Conservation (phyloP, 2,797 vertebrate genomes). For the Sebastes taczanowskii region DNA sequence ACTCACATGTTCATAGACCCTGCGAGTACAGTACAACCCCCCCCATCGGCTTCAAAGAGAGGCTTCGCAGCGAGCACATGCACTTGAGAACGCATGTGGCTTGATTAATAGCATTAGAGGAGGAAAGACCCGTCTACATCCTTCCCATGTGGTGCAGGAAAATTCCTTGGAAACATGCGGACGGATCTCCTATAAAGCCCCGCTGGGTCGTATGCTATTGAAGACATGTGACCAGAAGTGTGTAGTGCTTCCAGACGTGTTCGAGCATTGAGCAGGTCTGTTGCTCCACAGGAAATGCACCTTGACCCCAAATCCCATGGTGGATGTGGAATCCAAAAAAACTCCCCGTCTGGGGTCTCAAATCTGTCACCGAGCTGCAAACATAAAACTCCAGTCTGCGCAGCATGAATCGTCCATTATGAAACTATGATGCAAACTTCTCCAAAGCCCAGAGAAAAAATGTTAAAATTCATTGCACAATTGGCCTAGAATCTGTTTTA, state of each 20-base stretch:
- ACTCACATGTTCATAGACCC: conserved; percentile 41
- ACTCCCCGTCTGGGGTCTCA: conserved; percentile 8
- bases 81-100: conserved; percentile 56
- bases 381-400: conserved; percentile 1
- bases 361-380: neutral
- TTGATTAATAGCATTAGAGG: conserved; percentile 74
- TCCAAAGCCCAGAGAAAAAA: neutral
- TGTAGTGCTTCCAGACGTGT: conserved; percentile 53
- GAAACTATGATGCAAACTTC: conserved; percentile 1
- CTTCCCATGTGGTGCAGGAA: conserved; percentile 64
- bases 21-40: neutral
- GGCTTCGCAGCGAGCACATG: conserved; percentile 39
- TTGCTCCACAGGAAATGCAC: conserved; percentile 71
- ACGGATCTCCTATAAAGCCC: conserved; percentile 41
- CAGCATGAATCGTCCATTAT: neutral
- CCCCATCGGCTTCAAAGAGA: conserved; percentile 50
- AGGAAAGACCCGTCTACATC: conserved; percentile 56
- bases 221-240: conserved; percentile 60
- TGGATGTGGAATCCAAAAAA: conserved; percentile 51
- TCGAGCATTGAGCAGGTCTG: conserved; percentile 4
- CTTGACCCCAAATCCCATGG: conserved; percentile 65
- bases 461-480: conserved; percentile 14
- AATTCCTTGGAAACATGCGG: conserved; percentile 67
- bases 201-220: conserved; percentile 27
- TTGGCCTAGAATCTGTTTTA: conserved; percentile 25